Evolutionary conservation across 2,797 vertebrate species (phyloP).

Genomic region (Benthosema pterotum): DNA sequence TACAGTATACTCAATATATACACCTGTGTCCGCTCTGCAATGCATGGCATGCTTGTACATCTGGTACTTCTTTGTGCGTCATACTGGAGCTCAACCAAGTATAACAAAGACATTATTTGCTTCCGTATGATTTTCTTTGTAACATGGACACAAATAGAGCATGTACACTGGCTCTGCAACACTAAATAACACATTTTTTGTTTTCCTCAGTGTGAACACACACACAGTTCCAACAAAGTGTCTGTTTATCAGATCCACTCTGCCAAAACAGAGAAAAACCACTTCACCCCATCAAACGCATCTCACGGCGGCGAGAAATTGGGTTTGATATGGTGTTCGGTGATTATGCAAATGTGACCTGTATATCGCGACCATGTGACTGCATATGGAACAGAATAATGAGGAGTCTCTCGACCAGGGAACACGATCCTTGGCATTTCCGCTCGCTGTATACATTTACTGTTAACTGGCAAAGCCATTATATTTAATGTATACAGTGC

Average conservation of each 20-base stretch:
- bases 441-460: conserved; percentile 4
- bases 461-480: conserved; percentile 7
- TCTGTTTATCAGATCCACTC: conserved; percentile 17
- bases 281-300: conserved; percentile 18
- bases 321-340: conserved; percentile 39
- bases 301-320: conserved; percentile 5
- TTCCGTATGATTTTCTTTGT: not conserved
- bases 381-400: conserved; percentile 59
- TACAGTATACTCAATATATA: no score
- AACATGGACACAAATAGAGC: not conserved
- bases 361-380: conserved; percentile 52
- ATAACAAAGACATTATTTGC: no score
- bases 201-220: conserved; percentile 16
- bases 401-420: conserved; percentile 54
- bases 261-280: conserved; percentile 12
- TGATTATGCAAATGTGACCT: conserved; percentile 62
- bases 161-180: conserved; percentile 6
- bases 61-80: no score
- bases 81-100: no score
- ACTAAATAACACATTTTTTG: not conserved
- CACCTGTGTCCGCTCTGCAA: no score
- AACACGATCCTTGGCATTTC: conserved; percentile 38
- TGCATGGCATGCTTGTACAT: no score
- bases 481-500: conserved; percentile 12
- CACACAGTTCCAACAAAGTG: conserved; percentile 24